A percentile compares a stretch with the other conserved stretches of the same genome.
Evolutionary conservation across 2,113 vertebrate species (phyloP).

Genomic region (Myiagra hebetior): DNA sequence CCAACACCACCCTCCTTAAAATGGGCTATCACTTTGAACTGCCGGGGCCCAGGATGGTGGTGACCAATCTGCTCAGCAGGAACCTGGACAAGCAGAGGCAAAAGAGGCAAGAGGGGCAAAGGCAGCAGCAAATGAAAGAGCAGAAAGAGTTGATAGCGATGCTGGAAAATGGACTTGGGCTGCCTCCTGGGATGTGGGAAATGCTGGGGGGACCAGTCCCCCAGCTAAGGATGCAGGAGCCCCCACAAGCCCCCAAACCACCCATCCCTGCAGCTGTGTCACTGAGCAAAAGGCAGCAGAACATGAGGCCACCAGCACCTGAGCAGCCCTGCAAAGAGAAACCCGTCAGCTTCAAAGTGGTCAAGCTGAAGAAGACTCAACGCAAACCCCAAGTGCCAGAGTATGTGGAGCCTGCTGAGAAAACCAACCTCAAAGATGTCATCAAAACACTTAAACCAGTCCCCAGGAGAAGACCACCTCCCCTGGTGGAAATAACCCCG

Average conservation of each 20-base stretch:
- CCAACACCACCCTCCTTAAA: slow-evolving; percentile 92
- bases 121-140: slow-evolving; percentile 84
- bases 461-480: slow-evolving; percentile 83
- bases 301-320: background rate
- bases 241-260: slow-evolving; percentile 48
- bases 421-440: slow-evolving; percentile 85
- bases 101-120: slow-evolving; percentile 88
- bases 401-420: slow-evolving; percentile 71
- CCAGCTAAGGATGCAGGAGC: slow-evolving; percentile 35
- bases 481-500: slow-evolving; percentile 86
- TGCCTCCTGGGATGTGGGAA: slow-evolving; percentile 87
- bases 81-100: slow-evolving; percentile 92
- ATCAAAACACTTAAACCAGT: slow-evolving; percentile 92
- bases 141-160: slow-evolving; percentile 83
- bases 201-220: slow-evolving; percentile 80
- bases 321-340: background rate
- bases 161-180: slow-evolving; percentile 84
- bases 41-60: slow-evolving; percentile 95
- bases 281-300: slow-evolving; percentile 41
- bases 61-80: slow-evolving; percentile 91
- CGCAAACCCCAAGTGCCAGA: slow-evolving; percentile 65
- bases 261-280: background rate
- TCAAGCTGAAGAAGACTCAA: slow-evolving; percentile 77
- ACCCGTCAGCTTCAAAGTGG: slow-evolving; percentile 58
- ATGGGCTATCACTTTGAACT: slow-evolving; percentile 96